Percentiles rank a stretch among this genome's conserved stretches.
Conservation (phyloP, 2,888 invertebrate species). For the Tiliacea citrago region DNA sequence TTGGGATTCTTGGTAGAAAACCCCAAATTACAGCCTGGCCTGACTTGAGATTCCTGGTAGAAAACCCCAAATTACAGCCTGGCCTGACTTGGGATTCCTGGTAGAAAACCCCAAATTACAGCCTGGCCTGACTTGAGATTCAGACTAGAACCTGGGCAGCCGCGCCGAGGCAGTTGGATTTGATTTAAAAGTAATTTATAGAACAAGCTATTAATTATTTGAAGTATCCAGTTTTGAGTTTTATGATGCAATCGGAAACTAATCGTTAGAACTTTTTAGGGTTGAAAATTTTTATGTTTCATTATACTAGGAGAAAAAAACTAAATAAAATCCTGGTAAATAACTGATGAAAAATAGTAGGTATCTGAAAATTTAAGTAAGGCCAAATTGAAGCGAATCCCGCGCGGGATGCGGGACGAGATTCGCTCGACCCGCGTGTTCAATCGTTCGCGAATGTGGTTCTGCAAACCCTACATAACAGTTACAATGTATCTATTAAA, state of each 20-base stretch:
- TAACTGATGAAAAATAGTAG: not conserved
- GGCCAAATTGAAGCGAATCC: no score
- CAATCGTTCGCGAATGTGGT: no score
- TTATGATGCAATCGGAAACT: constrained; percentile 7
- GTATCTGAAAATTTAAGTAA: not conserved
- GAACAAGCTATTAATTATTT: constrained; percentile 7
- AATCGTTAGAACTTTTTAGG: not conserved
- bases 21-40: no score
- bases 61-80: not conserved
- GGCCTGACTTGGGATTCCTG: not conserved
- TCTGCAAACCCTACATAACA: no score
- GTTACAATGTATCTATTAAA: no score
- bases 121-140: not conserved
- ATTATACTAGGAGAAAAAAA: no score
- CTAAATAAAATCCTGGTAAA: not conserved
- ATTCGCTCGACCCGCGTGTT: no score
- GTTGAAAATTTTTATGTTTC: constrained; percentile 1
- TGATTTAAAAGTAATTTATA: constrained; percentile 2
- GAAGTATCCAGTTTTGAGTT: constrained; percentile 9
- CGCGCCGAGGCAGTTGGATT: not conserved
- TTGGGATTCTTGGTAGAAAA: no score
- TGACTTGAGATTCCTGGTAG: no score
- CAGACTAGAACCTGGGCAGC: no score
- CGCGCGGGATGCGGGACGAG: no score
- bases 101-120: not conserved